Evolutionary conservation across 2,888 invertebrate species (phyloP).

Genomic region (Diachrysia chrysitis): DNA sequence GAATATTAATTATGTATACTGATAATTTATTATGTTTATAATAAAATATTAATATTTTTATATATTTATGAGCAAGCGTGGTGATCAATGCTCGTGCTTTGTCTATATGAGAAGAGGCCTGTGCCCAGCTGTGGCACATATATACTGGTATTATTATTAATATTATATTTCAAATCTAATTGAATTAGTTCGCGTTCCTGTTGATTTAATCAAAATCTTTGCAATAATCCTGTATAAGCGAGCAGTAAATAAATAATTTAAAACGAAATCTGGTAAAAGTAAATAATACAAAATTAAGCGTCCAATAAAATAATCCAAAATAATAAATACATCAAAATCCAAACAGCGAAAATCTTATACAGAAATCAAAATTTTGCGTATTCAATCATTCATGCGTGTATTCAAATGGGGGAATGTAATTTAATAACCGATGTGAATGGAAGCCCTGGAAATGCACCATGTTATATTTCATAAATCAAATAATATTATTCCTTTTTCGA

Average conservation of each 20-base stretch:
- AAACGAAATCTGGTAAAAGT: not conserved
- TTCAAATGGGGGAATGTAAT: conserved; percentile 5
- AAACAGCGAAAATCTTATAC: not conserved
- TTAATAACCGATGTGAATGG: not conserved
- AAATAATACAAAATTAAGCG: not conserved
- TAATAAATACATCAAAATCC: conserved; percentile 5
- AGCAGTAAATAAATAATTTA: not conserved
- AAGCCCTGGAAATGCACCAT: conserved; percentile 2
- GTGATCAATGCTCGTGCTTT: too few relatives aligned
- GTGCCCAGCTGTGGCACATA: too few relatives aligned
- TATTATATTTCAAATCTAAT: too few relatives aligned
- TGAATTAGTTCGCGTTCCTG: too few relatives aligned
- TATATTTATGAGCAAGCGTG: too few relatives aligned
- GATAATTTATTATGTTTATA: too few relatives aligned
- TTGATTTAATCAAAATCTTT: too few relatives aligned
- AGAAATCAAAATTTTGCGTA: not conserved
- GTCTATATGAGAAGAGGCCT: too few relatives aligned
- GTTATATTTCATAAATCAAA: conserved; percentile 5
- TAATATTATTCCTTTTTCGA: not conserved
- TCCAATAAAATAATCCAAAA: not conserved
- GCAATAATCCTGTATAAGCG: not conserved
- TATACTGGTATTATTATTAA: too few relatives aligned
- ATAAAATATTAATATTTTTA: too few relatives aligned
- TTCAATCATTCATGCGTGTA: conserved; percentile 3
- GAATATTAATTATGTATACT: not conserved